Conservation (phyloP, 1,140 invertebrate genomes). For the Drosophila auraria region DNA sequence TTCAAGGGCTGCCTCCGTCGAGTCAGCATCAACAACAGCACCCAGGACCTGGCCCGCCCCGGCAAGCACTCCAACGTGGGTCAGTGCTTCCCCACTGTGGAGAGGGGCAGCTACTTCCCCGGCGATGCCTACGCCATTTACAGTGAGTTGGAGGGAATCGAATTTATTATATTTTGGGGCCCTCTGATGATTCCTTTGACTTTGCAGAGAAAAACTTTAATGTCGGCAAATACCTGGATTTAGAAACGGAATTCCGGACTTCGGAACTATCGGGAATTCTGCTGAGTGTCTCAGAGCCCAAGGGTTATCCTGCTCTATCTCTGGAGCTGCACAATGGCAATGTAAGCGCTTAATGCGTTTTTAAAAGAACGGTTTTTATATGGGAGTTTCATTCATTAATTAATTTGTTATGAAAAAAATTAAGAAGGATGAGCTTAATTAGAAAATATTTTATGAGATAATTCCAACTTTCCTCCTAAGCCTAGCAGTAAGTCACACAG, state of each 20-base stretch:
- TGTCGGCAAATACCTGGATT: conserved; percentile 89
- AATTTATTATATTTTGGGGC: too few relatives aligned
- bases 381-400: too few relatives aligned
- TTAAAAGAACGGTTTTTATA: too few relatives aligned
- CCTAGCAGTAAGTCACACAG: too few relatives aligned
- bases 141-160: conserved; percentile 87
- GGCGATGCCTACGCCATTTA: conserved; percentile 93
- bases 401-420: too few relatives aligned
- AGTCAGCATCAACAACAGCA: conserved; percentile 90
- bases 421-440: too few relatives aligned
- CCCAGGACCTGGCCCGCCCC: conserved; percentile 91
- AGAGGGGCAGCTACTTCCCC: conserved; percentile 94
- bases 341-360: conserved; percentile 84
- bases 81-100: conserved; percentile 94
- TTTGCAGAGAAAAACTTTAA: conserved; percentile 89
- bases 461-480: too few relatives aligned
- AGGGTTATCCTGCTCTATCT: conserved; percentile 89
- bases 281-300: conserved; percentile 89
- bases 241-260: conserved; percentile 94
- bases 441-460: too few relatives aligned
- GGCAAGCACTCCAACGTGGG: conserved; percentile 90
- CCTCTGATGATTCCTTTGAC: background rate
- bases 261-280: conserved; percentile 93
- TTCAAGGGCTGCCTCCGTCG: conserved; percentile 94
- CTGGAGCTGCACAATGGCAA: conserved; percentile 92